Evolutionary conservation across 2,113 vertebrate genomes (phyloP).

Genomic region (Cephalophus harveyi): DNA sequence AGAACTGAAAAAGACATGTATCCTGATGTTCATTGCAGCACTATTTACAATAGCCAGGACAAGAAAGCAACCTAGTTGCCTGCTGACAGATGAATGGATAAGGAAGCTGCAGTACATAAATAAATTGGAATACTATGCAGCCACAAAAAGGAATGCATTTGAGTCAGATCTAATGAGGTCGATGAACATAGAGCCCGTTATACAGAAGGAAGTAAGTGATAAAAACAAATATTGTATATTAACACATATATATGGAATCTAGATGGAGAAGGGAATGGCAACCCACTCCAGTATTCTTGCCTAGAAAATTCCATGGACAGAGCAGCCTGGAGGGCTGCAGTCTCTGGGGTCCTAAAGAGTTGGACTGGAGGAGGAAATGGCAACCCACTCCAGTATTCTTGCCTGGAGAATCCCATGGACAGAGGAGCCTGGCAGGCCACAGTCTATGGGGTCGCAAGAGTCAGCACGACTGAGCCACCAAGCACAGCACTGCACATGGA

Average conservation of each 20-base stretch:
- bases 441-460: not conserved
- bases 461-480: not conserved
- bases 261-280: not conserved
- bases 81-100: not conserved
- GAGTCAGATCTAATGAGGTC: not conserved
- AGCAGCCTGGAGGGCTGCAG: not conserved
- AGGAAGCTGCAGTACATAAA: not conserved
- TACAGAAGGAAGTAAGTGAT: not conserved
- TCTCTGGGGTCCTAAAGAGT: not conserved
- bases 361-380: not conserved
- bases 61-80: not conserved
- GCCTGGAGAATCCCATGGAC: not conserved
- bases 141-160: not conserved
- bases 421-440: not conserved
- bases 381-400: not conserved
- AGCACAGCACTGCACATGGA: not conserved
- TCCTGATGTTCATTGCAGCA: not conserved
- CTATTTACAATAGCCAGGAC: not conserved
- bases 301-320: not conserved
- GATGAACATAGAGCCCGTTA: not conserved
- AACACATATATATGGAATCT: not conserved
- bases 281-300: not conserved
- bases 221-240: not conserved
- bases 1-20: not conserved
- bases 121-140: not conserved